Evolutionary conservation across 2,888 invertebrate genomes (phyloP).

Genomic region (Hecatera dysodea): DNA sequence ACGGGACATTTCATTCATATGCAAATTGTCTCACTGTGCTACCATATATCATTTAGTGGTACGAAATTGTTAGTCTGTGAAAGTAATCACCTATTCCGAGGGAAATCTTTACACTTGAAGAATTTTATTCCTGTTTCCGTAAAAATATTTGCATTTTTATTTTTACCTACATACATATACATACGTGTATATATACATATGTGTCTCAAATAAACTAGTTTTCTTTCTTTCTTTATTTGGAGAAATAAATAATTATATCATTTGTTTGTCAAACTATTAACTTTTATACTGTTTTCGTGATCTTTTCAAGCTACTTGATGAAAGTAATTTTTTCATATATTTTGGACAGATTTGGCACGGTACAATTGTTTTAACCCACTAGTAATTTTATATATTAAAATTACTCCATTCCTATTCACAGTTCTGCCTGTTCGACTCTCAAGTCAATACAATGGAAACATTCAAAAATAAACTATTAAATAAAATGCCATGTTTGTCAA

Average conservation of each 20-base stretch:
- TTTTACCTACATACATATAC: no score
- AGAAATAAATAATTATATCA: neutral
- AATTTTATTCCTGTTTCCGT: conserved; percentile 17
- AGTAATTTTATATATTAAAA: no score
- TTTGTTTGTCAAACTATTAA: neutral
- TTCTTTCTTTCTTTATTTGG: no score
- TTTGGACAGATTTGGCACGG: no score
- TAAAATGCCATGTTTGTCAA: no score
- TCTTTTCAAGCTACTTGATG: neutral
- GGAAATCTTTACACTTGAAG: conserved; percentile 19
- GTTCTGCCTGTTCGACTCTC: neutral
- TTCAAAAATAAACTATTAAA: no score
- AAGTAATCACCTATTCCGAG: conserved; percentile 35
- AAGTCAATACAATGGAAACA: conserved; percentile 11
- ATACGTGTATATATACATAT: no score
- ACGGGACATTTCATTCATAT: conserved; percentile 57
- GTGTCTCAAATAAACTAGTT: no score
- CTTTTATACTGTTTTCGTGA: neutral
- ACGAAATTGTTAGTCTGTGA: conserved; percentile 48
- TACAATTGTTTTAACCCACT: no score
- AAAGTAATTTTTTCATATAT: neutral
- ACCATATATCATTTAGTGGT: conserved; percentile 51
- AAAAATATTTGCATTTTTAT: neutral
- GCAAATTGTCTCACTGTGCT: conserved; percentile 55
- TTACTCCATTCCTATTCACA: neutral